A percentile compares a stretch with the other conserved stretches of the same genome.
Conservation (phyloP, 2,113 vertebrate species). For the Equus quagga region DNA sequence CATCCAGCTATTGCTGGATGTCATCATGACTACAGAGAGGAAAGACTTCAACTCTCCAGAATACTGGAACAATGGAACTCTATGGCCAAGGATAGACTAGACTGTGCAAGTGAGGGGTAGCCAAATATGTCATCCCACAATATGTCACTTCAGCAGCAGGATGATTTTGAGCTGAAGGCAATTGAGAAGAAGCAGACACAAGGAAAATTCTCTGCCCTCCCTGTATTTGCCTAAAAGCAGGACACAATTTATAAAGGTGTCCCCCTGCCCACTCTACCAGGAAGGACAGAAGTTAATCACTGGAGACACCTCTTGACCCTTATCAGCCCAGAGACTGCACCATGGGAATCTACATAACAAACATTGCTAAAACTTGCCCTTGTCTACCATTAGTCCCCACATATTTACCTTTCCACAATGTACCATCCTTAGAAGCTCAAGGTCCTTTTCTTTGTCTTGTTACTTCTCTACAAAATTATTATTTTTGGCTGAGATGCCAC, state of each 20-base stretch:
- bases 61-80: neutral
- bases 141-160: neutral
- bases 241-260: neutral
- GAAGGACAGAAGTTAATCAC: neutral
- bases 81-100: neutral
- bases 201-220: neutral
- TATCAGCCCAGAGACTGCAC: neutral
- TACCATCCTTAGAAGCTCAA: neutral
- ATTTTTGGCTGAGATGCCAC: neutral
- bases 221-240: neutral
- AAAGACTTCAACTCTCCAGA: neutral
- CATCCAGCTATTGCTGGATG: neutral
- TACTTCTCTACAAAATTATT: neutral
- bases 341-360: neutral
- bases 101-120: neutral
- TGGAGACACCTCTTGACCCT: neutral
- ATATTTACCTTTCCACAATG: neutral
- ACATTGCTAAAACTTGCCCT: neutral
- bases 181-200: neutral
- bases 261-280: neutral
- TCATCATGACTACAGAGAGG: neutral
- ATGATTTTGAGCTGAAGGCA: neutral
- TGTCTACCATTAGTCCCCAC: neutral
- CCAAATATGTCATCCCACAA: neutral
- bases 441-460: neutral